phyloP scores from a whole-genome alignment of 2,797 vertebrate genomes.

The Lerista edwardsae region DNA sequence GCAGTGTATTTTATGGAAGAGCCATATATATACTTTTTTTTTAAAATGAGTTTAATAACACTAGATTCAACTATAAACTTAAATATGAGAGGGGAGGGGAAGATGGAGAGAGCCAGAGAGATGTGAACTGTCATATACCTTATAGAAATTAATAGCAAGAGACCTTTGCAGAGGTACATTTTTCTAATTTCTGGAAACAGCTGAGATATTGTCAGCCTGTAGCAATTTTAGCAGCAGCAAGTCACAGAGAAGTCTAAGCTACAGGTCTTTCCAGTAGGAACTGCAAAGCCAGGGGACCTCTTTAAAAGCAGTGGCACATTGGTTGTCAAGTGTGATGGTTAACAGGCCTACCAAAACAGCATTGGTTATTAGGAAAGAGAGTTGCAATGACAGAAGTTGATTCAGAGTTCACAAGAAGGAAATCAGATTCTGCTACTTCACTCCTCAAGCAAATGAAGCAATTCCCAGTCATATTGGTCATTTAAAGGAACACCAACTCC shows the following conservation, averaged over 20 bases:
- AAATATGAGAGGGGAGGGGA: neutral
- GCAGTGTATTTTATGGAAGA: conserved; percentile 6
- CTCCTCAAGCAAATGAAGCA: neutral
- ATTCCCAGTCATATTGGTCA: neutral
- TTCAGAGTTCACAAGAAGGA: conserved; percentile 17
- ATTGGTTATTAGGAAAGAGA: conserved; percentile 35
- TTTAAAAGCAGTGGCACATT: conserved; percentile 27
- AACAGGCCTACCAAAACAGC: conserved; percentile 20
- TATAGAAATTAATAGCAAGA: conserved; percentile 43
- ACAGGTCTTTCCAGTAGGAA: neutral
- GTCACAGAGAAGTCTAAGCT: conserved; percentile 2
- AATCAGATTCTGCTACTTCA: neutral
- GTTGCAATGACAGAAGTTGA: conserved; percentile 33
- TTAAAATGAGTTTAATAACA: conserved; percentile 33
- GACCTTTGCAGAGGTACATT: neutral
- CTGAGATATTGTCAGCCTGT: conserved; percentile 29
- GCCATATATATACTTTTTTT: neutral
- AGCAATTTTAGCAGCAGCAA: conserved; percentile 36
- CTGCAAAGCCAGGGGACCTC: neutral
- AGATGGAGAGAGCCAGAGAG: neutral
- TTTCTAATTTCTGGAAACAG: conserved; percentile 35
- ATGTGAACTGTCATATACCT: neutral
- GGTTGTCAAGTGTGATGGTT: neutral
- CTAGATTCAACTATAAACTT: conserved; percentile 14
- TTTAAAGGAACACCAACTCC: conserved; percentile 3